A percentile compares a stretch with the other conserved stretches of the same genome.
Conservation (phyloP, 2,888 invertebrate species). For the Ophioninae sp. region DNA sequence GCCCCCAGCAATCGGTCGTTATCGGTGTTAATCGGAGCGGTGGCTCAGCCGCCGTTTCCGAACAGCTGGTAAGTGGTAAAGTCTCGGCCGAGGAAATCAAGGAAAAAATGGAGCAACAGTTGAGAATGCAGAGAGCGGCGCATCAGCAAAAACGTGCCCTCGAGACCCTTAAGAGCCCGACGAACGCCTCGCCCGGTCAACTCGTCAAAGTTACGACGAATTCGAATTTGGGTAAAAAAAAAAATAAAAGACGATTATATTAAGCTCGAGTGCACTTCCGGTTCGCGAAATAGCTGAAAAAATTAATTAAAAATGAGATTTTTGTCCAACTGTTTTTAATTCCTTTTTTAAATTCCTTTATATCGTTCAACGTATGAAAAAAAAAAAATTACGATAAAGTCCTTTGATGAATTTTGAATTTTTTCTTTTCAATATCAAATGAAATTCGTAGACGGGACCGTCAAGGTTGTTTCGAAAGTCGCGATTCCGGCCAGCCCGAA, state of each 20-base stretch:
- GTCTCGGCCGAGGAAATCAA: slow-evolving; percentile 89
- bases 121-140: slow-evolving; percentile 93
- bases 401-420: slow-evolving; percentile 21
- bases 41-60: slow-evolving; percentile 64
- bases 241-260: slow-evolving; percentile 43
- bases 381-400: not conserved
- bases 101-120: slow-evolving; percentile 95
- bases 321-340: no score
- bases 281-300: not conserved
- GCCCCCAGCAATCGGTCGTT: slow-evolving; percentile 84
- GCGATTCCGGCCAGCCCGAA: slow-evolving; percentile 83
- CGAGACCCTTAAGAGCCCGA: slow-evolving; percentile 82
- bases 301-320: not conserved
- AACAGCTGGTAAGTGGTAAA: slow-evolving; percentile 82
- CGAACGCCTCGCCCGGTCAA: slow-evolving; percentile 80
- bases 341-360: no score
- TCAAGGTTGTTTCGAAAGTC: slow-evolving; percentile 86
- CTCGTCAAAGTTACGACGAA: slow-evolving; percentile 83
- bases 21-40: slow-evolving; percentile 79
- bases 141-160: slow-evolving; percentile 93
- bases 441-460: slow-evolving; percentile 83
- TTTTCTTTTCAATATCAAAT: not conserved
- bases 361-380: no score
- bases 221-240: slow-evolving; percentile 83
- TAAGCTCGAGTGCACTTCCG: not conserved